Evolutionary conservation across 2,797 vertebrate species (phyloP), one percentile per base, ranked within the genome.

Genomic region (Acipenser oxyrinchus): DNA sequence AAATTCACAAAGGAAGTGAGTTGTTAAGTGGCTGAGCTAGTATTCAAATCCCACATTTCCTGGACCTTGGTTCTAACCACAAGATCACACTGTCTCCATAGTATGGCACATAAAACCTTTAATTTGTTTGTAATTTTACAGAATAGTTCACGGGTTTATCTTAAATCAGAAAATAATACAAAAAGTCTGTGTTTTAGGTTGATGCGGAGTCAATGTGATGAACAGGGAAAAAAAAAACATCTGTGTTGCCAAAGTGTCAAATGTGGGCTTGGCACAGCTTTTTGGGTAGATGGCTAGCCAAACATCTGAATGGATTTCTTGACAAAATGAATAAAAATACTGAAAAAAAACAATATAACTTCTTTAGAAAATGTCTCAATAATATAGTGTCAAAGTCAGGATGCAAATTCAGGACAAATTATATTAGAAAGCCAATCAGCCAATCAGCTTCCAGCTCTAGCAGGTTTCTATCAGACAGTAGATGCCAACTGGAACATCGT

Each of bases 61-160:
- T 60, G 10, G 59, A 60, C 59, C 59, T 60, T 18, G 10, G 59
- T 60, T 60, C 59, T 60, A 10, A 18, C 59, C 59, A 60, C 59
- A 60, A 13, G 11, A 60, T 10, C 59, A 60, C 59, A 60, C 10
- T n/a, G 59, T n/a, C 18, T 13, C 13, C 15, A 18, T n/a, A 60
- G 8, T 60, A 18, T 60, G 13, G 8, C n/a, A n/a, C 23, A 6
- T 6, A 60, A 60, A 23, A 60, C 59, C 59, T 60, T 60, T 60
- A 15, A 60, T 60, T 60, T 60, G 59, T 18, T n/a, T 18, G 9
- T 60, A 60, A 60, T 60, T 60, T 10, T 60, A 60, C 15, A 60
- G 59, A 60, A 60, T 13, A 4, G 23, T 60, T 60, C 9, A 18
- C 59, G 9, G 9, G 13, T 60, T 60, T 60, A n/a, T 10, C 59